Percentiles rank a stretch among this genome's conserved stretches.
These are phyloP conservation scores for Melitaea cinxia DNA, from an alignment of 1,140 invertebrate genomes.

Conservation along the genomic window DNA sequence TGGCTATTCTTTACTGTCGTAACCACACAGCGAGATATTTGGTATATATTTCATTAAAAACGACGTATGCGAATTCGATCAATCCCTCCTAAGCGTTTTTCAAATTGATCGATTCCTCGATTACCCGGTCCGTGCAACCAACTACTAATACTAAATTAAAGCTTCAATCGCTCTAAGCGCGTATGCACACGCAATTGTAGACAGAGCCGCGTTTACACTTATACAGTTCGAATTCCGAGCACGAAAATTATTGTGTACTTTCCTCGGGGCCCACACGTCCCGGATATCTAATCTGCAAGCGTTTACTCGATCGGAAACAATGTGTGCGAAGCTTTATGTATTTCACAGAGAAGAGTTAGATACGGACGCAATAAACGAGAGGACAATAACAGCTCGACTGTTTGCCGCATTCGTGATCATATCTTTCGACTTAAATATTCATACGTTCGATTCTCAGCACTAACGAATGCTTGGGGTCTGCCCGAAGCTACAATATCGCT, in stretches of 20 bases:
- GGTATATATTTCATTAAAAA: background rate
- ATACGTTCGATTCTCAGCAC: slow-evolving; percentile 5
- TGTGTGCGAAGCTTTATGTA: slow-evolving; percentile 40
- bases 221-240: slow-evolving; percentile 39
- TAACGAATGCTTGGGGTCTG: background rate
- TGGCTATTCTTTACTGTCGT: no score
- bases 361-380: slow-evolving; percentile 25
- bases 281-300: slow-evolving; percentile 48
- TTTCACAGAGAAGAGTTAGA: slow-evolving; percentile 37
- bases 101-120: slow-evolving; percentile 37
- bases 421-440: slow-evolving; percentile 26
- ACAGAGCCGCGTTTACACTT: slow-evolving; percentile 46
- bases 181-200: slow-evolving; percentile 44
- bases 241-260: slow-evolving; percentile 55
- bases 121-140: slow-evolving; percentile 32
- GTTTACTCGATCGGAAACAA: slow-evolving; percentile 41
- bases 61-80: slow-evolving; percentile 2
- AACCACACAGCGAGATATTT: no score
- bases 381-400: slow-evolving; percentile 12
- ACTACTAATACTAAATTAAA: slow-evolving; percentile 53
- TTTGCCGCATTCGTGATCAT: slow-evolving; percentile 12
- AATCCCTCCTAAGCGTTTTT: slow-evolving; percentile 28
- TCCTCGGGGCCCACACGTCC: slow-evolving; percentile 37
- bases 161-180: slow-evolving; percentile 39
- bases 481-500: no score